Conservation (phyloP, 2,113 vertebrate species). For the Psittacara wagleri region DNA sequence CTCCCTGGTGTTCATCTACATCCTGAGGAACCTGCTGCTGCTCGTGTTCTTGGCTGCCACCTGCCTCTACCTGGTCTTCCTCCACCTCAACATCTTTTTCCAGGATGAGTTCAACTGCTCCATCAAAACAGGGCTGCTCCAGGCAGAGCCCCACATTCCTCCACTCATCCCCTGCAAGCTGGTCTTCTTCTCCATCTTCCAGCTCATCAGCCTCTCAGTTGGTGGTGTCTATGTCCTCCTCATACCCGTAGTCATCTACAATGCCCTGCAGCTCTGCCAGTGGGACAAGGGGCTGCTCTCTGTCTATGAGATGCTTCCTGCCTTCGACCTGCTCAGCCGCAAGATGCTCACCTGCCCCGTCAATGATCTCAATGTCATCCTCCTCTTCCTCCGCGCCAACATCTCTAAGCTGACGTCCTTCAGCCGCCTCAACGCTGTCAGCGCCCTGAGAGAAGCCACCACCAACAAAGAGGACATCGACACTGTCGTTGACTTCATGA, state of each 20-base stretch:
- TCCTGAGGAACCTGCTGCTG: constrained; percentile 87
- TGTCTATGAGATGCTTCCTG: constrained; percentile 92
- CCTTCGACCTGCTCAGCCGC: constrained; percentile 86
- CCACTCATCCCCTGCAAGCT: constrained; percentile 88
- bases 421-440: constrained; percentile 84
- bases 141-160: constrained; percentile 76
- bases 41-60: constrained; percentile 84
- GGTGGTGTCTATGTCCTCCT: constrained; percentile 84
- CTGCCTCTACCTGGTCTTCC: constrained; percentile 92
- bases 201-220: constrained; percentile 85
- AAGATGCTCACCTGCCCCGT: constrained; percentile 90
- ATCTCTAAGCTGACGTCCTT: constrained; percentile 88
- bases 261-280: constrained; percentile 85
- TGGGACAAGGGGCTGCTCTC: constrained; percentile 94
- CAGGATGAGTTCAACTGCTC: constrained; percentile 95
- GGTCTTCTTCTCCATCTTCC: constrained; percentile 87
- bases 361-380: constrained; percentile 92
- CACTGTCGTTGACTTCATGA: constrained; percentile 95
- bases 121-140: constrained; percentile 83
- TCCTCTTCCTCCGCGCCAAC: constrained; percentile 91
- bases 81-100: constrained; percentile 88
- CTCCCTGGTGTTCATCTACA: constrained; percentile 84
- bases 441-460: constrained; percentile 80
- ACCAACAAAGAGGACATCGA: constrained; percentile 74
- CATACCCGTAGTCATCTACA: constrained; percentile 85